Conservation (phyloP, 2,797 vertebrate species). For the Zenarchopterus dispar region DNA sequence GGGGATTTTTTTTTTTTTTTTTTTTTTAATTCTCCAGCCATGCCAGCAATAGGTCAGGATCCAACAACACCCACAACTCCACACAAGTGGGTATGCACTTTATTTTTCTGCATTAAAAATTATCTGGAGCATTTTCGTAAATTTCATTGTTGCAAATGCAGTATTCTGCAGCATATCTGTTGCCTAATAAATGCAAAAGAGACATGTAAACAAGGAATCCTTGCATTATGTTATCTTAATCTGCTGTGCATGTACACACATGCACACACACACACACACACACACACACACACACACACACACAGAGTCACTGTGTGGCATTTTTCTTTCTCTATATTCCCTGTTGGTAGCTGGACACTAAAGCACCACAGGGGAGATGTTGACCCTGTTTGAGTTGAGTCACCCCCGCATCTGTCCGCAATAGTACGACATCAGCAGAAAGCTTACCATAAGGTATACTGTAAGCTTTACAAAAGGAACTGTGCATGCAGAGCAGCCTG, state of each 20-base stretch:
- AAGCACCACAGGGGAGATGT: constrained; percentile 73
- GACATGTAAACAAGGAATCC: constrained; percentile 17
- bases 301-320: constrained; percentile 4
- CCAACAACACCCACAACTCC: constrained; percentile 46
- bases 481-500: constrained; percentile 60
- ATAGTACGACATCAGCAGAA: constrained; percentile 66
- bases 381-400: constrained; percentile 75
- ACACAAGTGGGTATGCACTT: constrained; percentile 11
- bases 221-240: constrained; percentile 25
- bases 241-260: constrained; percentile 6
- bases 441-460: constrained; percentile 58
- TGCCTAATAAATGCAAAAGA: constrained; percentile 27
- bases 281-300: background rate
- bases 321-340: constrained; percentile 27
- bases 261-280: background rate
- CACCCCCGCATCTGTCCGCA: constrained; percentile 73
- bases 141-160: constrained; percentile 16
- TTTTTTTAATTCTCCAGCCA: constrained; percentile 64
- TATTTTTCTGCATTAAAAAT: constrained; percentile 21
- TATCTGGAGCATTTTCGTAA: constrained; percentile 6
- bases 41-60: constrained; percentile 77
- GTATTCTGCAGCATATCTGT: constrained; percentile 19
- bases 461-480: constrained; percentile 44
- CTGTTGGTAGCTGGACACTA: constrained; percentile 49
- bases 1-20: constrained; percentile 67